phyloP scores from a whole-genome alignment of 2,113 vertebrate genomes.

The Rhinoderma darwinii region DNA sequence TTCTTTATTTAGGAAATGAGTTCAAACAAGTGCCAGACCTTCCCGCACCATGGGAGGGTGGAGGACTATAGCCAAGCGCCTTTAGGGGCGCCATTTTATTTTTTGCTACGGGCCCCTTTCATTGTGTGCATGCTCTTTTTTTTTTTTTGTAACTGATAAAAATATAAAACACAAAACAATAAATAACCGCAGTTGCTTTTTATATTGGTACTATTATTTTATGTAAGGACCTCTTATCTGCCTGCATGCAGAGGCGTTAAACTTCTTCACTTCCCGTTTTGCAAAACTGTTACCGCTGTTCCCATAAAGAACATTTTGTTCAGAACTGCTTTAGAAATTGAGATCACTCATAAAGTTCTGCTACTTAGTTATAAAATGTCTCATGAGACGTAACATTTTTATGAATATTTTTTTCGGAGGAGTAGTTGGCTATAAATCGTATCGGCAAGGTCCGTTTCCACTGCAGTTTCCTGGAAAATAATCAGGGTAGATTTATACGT shows the following conservation, averaged over 20 bases:
- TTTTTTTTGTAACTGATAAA: too few species aligned
- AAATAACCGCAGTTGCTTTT: background rate
- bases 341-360: slow-evolving; percentile 30
- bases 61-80: too few species aligned
- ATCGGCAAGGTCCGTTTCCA: background rate
- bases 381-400: slow-evolving; percentile 20
- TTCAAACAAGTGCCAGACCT: too few species aligned
- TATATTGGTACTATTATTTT: background rate
- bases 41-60: too few species aligned
- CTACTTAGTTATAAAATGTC: slow-evolving; percentile 6
- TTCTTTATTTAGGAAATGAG: too few species aligned
- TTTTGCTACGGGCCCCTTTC: too few species aligned
- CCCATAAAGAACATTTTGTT: slow-evolving; percentile 29
- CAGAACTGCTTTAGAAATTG: background rate
- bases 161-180: background rate
- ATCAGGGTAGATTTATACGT: slow-evolving; percentile 11
- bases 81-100: too few species aligned
- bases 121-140: too few species aligned
- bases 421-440: slow-evolving; percentile 8
- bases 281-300: background rate
- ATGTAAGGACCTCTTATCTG: background rate
- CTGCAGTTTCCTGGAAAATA: background rate
- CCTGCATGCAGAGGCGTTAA: background rate
- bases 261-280: background rate
- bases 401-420: slow-evolving; percentile 19